Evolutionary conservation across 1,140 invertebrate genomes (phyloP).

Genomic region (Elymnias hypermnestra): DNA sequence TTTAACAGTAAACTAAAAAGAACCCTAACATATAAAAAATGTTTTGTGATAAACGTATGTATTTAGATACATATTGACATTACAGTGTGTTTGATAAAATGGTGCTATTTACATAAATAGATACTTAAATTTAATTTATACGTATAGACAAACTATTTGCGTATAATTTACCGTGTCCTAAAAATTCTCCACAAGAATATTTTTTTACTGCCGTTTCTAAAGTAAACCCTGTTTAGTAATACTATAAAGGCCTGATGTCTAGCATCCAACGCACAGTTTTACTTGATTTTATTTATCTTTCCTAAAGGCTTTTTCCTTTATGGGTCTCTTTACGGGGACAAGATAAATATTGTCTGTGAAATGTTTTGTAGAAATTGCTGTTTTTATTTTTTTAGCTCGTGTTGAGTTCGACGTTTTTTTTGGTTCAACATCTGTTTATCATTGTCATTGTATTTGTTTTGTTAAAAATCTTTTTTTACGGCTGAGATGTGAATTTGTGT

Average conservation of each 20-base stretch:
- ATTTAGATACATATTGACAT: no score
- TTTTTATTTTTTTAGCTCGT: background rate
- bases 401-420: background rate
- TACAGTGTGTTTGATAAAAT: no score
- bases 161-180: background rate
- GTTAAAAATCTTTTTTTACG: no score
- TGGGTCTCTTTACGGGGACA: slow-evolving; percentile 1
- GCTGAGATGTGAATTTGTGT: no score
- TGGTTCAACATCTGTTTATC: no score
- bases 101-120: no score
- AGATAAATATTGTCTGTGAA: slow-evolving; percentile 11
- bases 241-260: slow-evolving; percentile 2
- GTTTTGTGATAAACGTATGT: no score
- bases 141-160: background rate
- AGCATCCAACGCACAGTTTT: slow-evolving; percentile 5
- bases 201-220: background rate
- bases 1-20: no score
- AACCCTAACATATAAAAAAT: no score
- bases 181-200: background rate
- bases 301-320: slow-evolving; percentile 4
- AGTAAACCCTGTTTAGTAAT: background rate
- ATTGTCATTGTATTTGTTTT: no score
- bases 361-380: slow-evolving; percentile 2
- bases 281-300: slow-evolving; percentile 9
- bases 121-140: no score